These are phyloP conservation scores for Apeira syringaria DNA, from an alignment of 2,888 invertebrate genomes.

Conservation along the genomic window DNA sequence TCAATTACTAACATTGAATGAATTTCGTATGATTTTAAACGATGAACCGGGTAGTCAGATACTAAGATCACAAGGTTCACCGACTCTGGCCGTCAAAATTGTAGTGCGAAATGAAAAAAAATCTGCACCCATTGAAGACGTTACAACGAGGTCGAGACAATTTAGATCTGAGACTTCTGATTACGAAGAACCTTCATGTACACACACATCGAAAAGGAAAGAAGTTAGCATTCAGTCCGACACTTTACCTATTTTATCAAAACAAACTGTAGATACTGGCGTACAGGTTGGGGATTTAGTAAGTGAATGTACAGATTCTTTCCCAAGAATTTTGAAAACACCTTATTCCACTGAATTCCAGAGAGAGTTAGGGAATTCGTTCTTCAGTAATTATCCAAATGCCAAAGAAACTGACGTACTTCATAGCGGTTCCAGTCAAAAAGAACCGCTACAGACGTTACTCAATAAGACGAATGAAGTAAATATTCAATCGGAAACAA, in stretches of 20 bases:
- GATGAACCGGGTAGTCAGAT: background rate
- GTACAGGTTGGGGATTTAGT: background rate
- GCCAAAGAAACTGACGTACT: background rate
- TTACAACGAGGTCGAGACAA: background rate
- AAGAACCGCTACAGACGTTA: background rate
- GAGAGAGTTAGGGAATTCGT: background rate
- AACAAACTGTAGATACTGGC: background rate
- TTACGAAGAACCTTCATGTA: background rate
- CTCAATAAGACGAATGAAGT: background rate
- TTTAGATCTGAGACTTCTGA: background rate
- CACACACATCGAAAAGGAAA: background rate
- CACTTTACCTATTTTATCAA: background rate
- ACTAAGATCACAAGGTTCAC: conserved; percentile 2
- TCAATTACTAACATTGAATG: conserved; percentile 18
- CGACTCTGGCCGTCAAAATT: conserved; percentile 20
- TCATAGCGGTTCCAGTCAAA: background rate
- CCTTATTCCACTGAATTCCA: background rate
- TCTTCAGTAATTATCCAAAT: background rate
- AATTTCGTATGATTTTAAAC: conserved; percentile 17
- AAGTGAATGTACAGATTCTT: background rate
- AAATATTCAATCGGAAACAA: background rate
- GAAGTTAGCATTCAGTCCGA: background rate
- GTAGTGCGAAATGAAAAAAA: conserved; percentile 16
- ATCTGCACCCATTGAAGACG: background rate
- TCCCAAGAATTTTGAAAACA: background rate